These are phyloP conservation scores for Strongylocentrotus purpuratus DNA, from an alignment of 35 echinoderm and acorn worm species.

Conservation along the genomic window DNA sequence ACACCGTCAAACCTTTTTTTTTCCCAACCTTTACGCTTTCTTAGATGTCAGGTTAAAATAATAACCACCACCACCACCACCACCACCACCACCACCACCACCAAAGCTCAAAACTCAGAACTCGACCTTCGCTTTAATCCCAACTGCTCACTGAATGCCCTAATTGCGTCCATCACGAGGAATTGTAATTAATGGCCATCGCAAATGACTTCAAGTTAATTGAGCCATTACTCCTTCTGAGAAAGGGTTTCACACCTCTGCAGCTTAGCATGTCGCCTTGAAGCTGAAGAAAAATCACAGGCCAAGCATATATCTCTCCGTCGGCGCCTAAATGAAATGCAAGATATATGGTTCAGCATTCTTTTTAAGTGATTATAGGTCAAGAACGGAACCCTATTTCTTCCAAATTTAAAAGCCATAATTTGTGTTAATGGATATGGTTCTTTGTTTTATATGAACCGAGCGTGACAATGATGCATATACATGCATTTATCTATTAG, in stretches of 20 bases:
- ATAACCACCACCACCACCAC: no score
- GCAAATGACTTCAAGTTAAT: conserved; percentile 3
- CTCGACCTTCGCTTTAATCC: background rate
- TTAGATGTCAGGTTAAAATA: no score
- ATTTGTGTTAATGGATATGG: background rate
- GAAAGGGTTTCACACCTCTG: background rate
- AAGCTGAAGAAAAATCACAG: background rate
- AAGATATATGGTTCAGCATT: background rate
- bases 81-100: no score
- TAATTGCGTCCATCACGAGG: background rate
- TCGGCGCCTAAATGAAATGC: background rate
- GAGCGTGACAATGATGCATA: background rate
- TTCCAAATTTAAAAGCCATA: background rate
- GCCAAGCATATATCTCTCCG: background rate
- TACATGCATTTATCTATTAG: background rate
- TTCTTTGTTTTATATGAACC: no score
- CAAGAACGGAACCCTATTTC: background rate
- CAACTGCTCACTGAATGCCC: background rate
- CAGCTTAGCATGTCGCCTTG: background rate
- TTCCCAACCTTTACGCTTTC: no score
- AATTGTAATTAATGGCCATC: background rate
- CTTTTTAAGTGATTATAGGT: background rate
- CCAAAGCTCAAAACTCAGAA: no score
- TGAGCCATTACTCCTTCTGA: background rate
- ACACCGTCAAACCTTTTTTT: no score